These are phyloP conservation scores for Semicossyphus pulcher DNA, from an alignment of 2,113 vertebrate species.

Conservation along the genomic window DNA sequence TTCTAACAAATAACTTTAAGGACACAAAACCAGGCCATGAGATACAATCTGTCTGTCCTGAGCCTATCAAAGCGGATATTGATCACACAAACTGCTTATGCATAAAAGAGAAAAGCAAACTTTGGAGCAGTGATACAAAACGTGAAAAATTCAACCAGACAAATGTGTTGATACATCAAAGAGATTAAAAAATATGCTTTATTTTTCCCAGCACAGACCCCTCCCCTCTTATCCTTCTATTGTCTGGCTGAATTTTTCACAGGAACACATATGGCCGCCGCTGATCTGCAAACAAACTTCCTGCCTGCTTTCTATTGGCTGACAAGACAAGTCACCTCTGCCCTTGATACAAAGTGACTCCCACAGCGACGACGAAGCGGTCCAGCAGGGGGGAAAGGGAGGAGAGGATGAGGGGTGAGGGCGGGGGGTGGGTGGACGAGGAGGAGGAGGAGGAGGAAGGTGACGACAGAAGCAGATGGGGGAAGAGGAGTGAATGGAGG, in stretches of 20 bases:
- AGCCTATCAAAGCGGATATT: too few species aligned
- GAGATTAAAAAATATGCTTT: background rate
- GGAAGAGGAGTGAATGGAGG: conserved; percentile 67
- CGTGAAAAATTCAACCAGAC: conserved; percentile 73
- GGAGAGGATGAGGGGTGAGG: conserved; percentile 2
- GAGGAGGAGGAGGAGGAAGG: conserved; percentile 11
- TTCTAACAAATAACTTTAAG: too few species aligned
- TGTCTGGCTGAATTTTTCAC: conserved; percentile 81
- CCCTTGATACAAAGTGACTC: conserved; percentile 60
- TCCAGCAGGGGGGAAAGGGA: conserved; percentile 36
- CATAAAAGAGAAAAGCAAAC: conserved; percentile 30
- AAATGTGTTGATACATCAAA: background rate
- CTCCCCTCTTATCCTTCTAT: conserved; percentile 48
- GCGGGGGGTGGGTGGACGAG: background rate
- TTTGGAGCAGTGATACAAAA: conserved; percentile 36
- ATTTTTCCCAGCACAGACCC: conserved; percentile 20
- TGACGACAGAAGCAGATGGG: conserved; percentile 66
- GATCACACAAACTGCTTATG: background rate
- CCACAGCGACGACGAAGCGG: conserved; percentile 55
- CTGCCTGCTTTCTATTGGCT: conserved; percentile 63
- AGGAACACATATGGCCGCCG: conserved; percentile 55
- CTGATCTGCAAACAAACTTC: conserved; percentile 65
- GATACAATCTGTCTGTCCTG: too few species aligned
- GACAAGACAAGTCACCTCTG: conserved; percentile 58
- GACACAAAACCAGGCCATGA: too few species aligned